Percentiles rank a stretch among this genome's conserved stretches.
Evolutionary conservation across 1,140 invertebrate species (phyloP).

Genomic region (Bathynomus jamesi): DNA sequence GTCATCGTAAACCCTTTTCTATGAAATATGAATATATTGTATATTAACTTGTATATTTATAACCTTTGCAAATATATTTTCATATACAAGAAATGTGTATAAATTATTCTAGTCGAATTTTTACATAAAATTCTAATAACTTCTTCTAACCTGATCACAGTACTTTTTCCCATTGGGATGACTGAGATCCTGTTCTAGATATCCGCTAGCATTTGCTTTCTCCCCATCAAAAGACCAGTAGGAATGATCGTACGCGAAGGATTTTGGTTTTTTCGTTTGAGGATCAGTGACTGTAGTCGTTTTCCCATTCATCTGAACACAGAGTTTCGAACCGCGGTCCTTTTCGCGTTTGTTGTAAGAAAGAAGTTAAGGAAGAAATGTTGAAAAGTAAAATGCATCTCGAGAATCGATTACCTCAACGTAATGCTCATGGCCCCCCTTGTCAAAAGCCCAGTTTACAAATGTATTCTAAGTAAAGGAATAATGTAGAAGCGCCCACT

Average conservation of each 20-base stretch:
- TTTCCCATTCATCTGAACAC: conserved; percentile 52
- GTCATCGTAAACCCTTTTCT: conserved; percentile 51
- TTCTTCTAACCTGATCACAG: conserved; percentile 50
- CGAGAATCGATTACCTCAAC: not conserved
- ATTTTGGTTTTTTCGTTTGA: conserved; percentile 43
- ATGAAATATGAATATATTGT: conserved; percentile 34
- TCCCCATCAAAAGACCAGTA: conserved; percentile 59
- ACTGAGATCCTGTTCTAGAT: conserved; percentile 44
- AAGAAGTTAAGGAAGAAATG: conserved; percentile 27
- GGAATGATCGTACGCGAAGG: conserved; percentile 53
- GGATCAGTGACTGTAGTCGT: conserved; percentile 48
- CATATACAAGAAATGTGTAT: not conserved
- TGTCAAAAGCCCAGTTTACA: not conserved
- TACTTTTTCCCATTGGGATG: conserved; percentile 47
- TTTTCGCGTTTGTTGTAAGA: conserved; percentile 52
- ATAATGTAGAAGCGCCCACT: not conserved
- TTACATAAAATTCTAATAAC: no score
- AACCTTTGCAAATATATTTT: not conserved
- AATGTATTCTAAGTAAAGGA: not conserved
- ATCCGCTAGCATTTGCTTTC: conserved; percentile 47
- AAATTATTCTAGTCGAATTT: not conserved
- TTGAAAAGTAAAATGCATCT: no score
- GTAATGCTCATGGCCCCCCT: not conserved
- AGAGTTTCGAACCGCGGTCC: conserved; percentile 48
- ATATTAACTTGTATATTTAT: not conserved